phyloP scores from a whole-genome alignment of 1,140 invertebrate genomes.

The Cotesia vestalis region DNA sequence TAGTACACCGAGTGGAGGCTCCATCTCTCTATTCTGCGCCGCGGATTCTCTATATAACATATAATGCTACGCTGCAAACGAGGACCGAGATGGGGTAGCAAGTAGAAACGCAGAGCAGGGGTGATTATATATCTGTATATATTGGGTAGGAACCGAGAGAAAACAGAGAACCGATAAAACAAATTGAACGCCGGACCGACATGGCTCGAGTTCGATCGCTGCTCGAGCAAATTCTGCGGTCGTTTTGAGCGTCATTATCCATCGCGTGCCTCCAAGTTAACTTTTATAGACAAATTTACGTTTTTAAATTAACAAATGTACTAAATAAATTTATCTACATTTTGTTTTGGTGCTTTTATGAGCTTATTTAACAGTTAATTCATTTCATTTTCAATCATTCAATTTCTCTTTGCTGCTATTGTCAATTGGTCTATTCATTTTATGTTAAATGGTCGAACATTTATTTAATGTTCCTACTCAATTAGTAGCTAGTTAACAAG shows the following conservation, averaged over 20 bases:
- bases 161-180: conserved; percentile 32
- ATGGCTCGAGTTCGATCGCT: conserved; percentile 24
- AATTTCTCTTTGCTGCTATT: too few relatives aligned
- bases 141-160: conserved; percentile 2
- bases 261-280: conserved; percentile 25
- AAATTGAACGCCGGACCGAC: conserved; percentile 34
- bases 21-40: not conserved
- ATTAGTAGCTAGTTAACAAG: too few relatives aligned
- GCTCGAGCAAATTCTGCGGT: conserved; percentile 35
- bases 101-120: not conserved
- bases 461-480: too few relatives aligned
- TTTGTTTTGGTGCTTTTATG: too few relatives aligned
- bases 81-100: too few relatives aligned
- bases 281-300: conserved; percentile 21
- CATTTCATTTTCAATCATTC: too few relatives aligned
- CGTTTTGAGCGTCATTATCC: conserved; percentile 35
- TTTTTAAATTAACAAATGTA: conserved; percentile 2
- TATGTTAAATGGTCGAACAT: too few relatives aligned
- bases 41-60: not conserved
- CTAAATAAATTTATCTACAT: not conserved
- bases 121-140: not conserved
- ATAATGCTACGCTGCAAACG: too few relatives aligned
- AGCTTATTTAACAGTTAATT: too few relatives aligned
- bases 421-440: too few relatives aligned
- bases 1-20: not conserved